Conservation (phyloP, 2,888 invertebrate genomes). For the Dasysyrphus tricinctus region DNA sequence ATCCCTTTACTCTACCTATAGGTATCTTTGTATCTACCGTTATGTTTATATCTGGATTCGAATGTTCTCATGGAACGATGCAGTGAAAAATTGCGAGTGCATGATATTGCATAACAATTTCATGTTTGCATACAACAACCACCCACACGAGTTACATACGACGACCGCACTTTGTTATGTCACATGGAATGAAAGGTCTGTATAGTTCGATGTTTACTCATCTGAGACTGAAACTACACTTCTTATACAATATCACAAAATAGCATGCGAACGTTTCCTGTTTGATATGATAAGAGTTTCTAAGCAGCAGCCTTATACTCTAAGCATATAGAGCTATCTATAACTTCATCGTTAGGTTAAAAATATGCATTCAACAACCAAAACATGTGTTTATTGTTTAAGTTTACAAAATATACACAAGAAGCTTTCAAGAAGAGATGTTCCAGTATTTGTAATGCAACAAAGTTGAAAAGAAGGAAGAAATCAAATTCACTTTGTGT, state of each 20-base stretch:
- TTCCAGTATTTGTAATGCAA: not conserved
- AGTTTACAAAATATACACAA: constrained; percentile 1
- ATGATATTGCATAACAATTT: constrained; percentile 58
- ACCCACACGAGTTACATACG: not conserved
- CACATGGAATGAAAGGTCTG: constrained; percentile 25
- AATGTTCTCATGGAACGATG: constrained; percentile 7
- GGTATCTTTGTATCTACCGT: not conserved
- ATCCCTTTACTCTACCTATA: not conserved
- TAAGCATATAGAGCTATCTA: not conserved
- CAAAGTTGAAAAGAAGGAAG: constrained; percentile 17
- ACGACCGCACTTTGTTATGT: constrained; percentile 23
- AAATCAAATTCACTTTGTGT: constrained; percentile 15
- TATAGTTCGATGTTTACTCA: constrained; percentile 30
- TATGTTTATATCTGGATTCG: not conserved
- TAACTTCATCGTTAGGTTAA: not conserved
- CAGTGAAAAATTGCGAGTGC: constrained; percentile 22
- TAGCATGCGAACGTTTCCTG: constrained; percentile 61
- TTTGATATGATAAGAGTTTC: constrained; percentile 50
- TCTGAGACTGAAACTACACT: constrained; percentile 23
- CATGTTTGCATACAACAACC: constrained; percentile 25
- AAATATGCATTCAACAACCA: constrained; percentile 5
- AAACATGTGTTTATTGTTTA: constrained; percentile 13
- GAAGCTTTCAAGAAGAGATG: not conserved
- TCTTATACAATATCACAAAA: constrained; percentile 4
- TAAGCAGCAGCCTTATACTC: not conserved